Evolutionary conservation across 2,888 invertebrate genomes (phyloP), one percentile per base, ranked within the genome.

Genomic region (Gibbula magus): DNA sequence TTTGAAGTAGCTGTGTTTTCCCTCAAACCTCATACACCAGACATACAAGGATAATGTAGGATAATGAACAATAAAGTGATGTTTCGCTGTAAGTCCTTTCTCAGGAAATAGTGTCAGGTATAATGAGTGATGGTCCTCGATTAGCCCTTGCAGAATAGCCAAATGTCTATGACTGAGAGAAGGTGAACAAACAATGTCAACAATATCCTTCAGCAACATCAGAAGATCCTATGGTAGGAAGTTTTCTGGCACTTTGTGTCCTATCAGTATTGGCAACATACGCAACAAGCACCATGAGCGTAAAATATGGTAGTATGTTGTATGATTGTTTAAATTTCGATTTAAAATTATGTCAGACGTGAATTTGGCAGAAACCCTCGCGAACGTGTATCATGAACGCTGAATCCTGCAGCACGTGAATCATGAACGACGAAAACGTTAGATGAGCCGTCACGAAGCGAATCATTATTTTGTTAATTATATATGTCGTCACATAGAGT

Each of bases 1-100:
- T 66, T 84, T 84, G 70, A 84, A 83, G 56, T 78, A 83, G 16
- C 35, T 61, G 70, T 84, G 84, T 39, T 80, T 84, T 25, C 29
- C 75, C 52, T 84, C 81, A 78, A 84, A 84, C 22, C 83, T 39
- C 77, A 84, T 76, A 18, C 78, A 79, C 83, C 83, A 84, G 22
- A 61, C 20, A 16, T 75, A 22, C 20, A 75, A 35, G 45, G 81
- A 51, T 20, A 82, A 75, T 7, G 61, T 56, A 67, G 84, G 79
- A 66, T 84, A 84, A 75, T 84, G 84, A 22, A 45, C 16, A 22
- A 84, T n/a, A 39, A 45, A 84, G 70, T 84, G 83, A 22, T 81
- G 81, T 56, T 83, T 83, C 22, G 82, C 77, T 45, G 39, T 78
- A 13, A 81, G 51, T 35, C 13, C 16, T 20, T 35, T 18, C n/a